Conservation (phyloP, 2,888 invertebrate genomes). For the Xanthia togata region DNA sequence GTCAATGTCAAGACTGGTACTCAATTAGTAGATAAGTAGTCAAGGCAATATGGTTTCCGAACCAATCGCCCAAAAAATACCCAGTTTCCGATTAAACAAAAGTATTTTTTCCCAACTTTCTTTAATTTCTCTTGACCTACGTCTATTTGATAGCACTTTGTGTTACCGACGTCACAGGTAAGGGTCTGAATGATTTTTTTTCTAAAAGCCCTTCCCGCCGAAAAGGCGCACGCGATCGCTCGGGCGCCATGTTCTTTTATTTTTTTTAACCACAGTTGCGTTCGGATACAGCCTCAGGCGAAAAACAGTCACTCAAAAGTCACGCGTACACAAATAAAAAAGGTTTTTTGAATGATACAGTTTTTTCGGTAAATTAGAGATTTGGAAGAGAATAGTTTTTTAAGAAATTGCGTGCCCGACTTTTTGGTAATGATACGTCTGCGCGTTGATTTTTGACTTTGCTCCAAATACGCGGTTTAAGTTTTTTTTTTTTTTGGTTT, state of each 20-base stretch:
- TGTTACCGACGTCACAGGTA: constrained; percentile 85
- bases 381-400: constrained; percentile 78
- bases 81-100: constrained; percentile 12
- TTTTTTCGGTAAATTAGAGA: constrained; percentile 90
- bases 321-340: constrained; percentile 85
- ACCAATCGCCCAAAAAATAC: neutral
- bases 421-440: constrained; percentile 84
- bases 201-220: constrained; percentile 80
- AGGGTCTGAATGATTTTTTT: constrained; percentile 79
- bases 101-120: constrained; percentile 49
- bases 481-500: constrained; percentile 51
- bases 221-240: constrained; percentile 82
- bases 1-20: neutral
- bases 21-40: no score
- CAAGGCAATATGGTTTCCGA: neutral
- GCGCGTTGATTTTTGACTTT: constrained; percentile 70
- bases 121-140: constrained; percentile 64
- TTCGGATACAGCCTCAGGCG: constrained; percentile 84
- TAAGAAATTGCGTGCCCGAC: constrained; percentile 88
- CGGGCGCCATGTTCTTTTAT: constrained; percentile 83
- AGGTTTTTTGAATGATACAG: constrained; percentile 87
- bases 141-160: constrained; percentile 73
- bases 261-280: constrained; percentile 82
- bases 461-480: constrained; percentile 64
- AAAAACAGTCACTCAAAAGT: constrained; percentile 89